Evolutionary conservation across 1,140 invertebrate genomes (phyloP).

Genomic region (Danaus plexippus): DNA sequence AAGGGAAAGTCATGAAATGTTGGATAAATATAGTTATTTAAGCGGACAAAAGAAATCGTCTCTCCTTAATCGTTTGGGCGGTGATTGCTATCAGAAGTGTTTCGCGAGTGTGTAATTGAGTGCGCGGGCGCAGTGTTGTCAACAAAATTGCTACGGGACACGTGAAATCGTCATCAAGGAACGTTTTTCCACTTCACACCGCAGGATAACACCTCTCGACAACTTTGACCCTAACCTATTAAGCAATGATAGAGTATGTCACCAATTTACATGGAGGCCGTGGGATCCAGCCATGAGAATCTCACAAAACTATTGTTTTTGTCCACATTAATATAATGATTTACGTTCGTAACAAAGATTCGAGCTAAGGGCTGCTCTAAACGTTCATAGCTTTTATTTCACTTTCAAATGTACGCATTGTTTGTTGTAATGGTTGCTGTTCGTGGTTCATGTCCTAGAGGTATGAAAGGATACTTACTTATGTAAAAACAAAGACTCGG

Average conservation of each 20-base stretch:
- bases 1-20: too few species aligned
- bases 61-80: too few species aligned
- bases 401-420: neutral
- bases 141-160: constrained; percentile 5
- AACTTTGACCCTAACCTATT: constrained; percentile 34
- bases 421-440: neutral
- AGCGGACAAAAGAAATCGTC: too few species aligned
- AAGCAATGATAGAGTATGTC: constrained; percentile 33
- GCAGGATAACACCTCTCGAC: too few species aligned
- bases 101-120: constrained; percentile 3
- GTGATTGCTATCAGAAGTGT: constrained; percentile 3
- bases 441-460: too few species aligned
- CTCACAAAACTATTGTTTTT: constrained; percentile 34
- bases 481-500: too few species aligned
- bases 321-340: constrained; percentile 19
- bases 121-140: constrained; percentile 4
- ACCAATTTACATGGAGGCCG: constrained; percentile 38
- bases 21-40: too few species aligned
- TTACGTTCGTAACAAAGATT: constrained; percentile 17
- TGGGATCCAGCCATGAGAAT: constrained; percentile 42
- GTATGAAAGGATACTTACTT: too few species aligned
- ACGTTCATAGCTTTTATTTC: neutral
- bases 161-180: constrained; percentile 10
- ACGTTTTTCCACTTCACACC: too few species aligned
- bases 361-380: constrained; percentile 10